A percentile compares a stretch with the other conserved stretches of the same genome.
Conservation (phyloP, 2,797 vertebrate genomes). For the Crocidura indochinensis region DNA sequence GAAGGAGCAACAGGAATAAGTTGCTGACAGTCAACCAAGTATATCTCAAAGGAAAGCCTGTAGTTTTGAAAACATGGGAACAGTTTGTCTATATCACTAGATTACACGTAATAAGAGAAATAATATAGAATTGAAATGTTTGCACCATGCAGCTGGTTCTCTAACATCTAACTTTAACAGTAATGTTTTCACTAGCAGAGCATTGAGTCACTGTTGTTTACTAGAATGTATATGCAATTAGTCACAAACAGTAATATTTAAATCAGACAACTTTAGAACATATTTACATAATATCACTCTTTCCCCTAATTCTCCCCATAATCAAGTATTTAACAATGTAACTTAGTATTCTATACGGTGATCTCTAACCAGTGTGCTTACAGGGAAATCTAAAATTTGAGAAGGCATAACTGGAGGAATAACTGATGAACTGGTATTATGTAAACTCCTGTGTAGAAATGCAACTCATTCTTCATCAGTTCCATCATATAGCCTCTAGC, state of each 20-base stretch:
- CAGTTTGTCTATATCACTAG: neutral
- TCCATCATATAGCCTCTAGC: neutral
- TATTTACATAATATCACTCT: neutral
- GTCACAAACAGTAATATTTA: neutral
- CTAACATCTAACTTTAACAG: neutral
- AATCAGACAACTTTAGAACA: neutral
- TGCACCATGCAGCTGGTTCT: neutral
- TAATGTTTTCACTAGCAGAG: neutral
- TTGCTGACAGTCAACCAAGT: neutral
- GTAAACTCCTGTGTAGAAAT: no score
- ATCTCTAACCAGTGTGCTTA: neutral
- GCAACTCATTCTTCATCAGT: neutral
- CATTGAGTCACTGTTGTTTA: neutral
- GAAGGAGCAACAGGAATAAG: neutral
- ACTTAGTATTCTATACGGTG: conserved; percentile 9
- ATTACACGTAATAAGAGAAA: neutral
- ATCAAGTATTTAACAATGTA: neutral
- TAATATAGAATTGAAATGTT: neutral
- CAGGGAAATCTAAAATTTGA: neutral
- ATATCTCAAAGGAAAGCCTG: neutral
- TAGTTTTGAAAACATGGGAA: neutral
- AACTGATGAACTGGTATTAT: neutral
- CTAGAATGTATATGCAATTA: neutral
- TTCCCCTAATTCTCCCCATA: neutral
- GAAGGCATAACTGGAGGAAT: neutral